phyloP scores from a whole-genome alignment of 2,888 invertebrate species.

The Sphaerophoria rueppellii region DNA sequence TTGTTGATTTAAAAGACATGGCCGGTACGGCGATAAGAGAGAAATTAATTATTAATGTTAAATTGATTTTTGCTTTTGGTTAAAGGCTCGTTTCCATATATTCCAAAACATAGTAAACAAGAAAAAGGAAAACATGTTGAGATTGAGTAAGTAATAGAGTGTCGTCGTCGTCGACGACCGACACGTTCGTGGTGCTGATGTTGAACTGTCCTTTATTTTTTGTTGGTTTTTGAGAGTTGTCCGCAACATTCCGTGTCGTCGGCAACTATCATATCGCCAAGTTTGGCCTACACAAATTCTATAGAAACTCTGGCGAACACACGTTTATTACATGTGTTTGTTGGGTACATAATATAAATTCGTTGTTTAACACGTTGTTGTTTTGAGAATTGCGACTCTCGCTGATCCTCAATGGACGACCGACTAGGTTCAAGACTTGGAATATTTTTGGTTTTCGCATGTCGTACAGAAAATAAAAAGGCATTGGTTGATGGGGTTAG shows the following conservation, averaged over 20 bases:
- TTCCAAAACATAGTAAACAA: no score
- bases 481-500: not conserved
- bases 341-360: slow-evolving; percentile 61
- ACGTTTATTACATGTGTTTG: slow-evolving; percentile 63
- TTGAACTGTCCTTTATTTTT: not conserved
- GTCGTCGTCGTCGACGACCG: slow-evolving; percentile 45
- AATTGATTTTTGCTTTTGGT: slow-evolving; percentile 74
- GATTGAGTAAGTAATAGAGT: slow-evolving; percentile 27
- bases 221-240: not conserved
- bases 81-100: not conserved
- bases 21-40: slow-evolving; percentile 76
- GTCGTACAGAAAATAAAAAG: not conserved
- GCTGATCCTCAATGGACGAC: no score
- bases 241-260: not conserved
- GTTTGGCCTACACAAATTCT: slow-evolving; percentile 60
- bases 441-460: no score
- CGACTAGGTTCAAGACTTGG: no score
- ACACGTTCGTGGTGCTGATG: no score
- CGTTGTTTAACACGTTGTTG: slow-evolving; percentile 62
- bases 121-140: no score
- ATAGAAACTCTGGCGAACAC: slow-evolving; percentile 21
- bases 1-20: slow-evolving; percentile 80
- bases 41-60: slow-evolving; percentile 80
- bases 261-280: not conserved
- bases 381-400: not conserved